These are phyloP conservation scores for Poliocrania exsul DNA, from an alignment of 2,797 vertebrate species.

Conservation along the genomic window DNA sequence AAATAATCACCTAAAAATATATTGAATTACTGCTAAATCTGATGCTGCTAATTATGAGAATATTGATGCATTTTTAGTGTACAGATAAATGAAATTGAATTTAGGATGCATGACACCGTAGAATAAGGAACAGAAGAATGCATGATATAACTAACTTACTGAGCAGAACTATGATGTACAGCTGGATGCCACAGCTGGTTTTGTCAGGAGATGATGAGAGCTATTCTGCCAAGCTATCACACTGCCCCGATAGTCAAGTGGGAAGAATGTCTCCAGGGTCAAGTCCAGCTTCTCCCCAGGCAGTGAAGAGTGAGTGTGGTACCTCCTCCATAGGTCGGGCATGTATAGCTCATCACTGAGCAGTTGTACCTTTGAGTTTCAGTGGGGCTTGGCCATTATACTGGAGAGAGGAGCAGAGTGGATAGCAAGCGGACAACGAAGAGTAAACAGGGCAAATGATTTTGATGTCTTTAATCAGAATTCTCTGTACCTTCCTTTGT, in stretches of 20 bases:
- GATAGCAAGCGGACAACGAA: neutral
- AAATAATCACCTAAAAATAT: neutral
- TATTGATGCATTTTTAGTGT: neutral
- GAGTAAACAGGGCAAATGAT: neutral
- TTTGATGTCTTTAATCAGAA: neutral
- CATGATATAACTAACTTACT: neutral
- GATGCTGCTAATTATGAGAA: neutral
- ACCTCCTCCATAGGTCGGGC: neutral
- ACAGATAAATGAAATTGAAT: neutral
- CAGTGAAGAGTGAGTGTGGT: fast-evolving
- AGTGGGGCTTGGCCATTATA: neutral
- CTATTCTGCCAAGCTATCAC: neutral
- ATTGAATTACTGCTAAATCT: neutral
- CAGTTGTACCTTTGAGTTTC: neutral
- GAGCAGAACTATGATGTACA: neutral
- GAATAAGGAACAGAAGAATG: neutral
- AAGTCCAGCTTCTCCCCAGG: neutral
- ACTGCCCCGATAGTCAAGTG: neutral
- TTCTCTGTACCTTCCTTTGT: neutral
- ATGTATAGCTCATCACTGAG: neutral
- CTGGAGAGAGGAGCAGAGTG: neutral
- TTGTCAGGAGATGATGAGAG: neutral
- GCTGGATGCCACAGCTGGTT: neutral
- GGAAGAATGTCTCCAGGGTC: neutral
- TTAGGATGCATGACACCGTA: neutral